Evolutionary conservation across 1,140 invertebrate species (phyloP), one percentile per base, ranked within the genome.

Genomic region (Danaus melanippus): DNA sequence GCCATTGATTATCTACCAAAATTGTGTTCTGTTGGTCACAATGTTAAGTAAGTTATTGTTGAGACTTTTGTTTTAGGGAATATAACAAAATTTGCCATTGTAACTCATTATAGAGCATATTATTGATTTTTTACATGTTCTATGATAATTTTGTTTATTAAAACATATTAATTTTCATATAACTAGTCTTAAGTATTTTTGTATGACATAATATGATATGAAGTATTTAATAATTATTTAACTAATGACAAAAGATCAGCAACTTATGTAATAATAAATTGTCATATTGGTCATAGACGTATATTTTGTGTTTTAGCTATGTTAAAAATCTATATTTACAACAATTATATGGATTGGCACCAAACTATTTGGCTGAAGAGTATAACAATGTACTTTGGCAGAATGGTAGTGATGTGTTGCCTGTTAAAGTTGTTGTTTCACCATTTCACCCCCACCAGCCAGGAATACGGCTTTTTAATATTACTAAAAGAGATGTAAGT

Each of bases 321-420:
- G 89, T 95, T 0, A 95, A 94, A 77, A 91, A 91, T 62, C 88
- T 92, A 65, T 97, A 96, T 74, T 84, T 96, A 0, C 90, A 92
- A 73, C 92, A 95, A 70, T 89, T 96, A 51, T 91, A 93, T 66
- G 87, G 86, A 8, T 89, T 96, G 82, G 94, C 93, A 2, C 93
- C 94, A 9, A 92, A 92, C 79, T 97, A 96, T 86, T 85, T 95
- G 10, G 89, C 90, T 12, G 95, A 97, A 84, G 90, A 92, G 62
- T 96, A 91, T 69, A 90, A 91, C 64, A 93, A 91, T 64, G 74
- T 84, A 1, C 12, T 80, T 8, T 86, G 79, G 83, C 90, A 92
- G 71, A 90, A 91, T 76, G 88, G 89, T 67, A 88, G 89, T 44
- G 79, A 88, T 63, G 71, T 91, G 42, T 88, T 88, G 62, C 84